Conservation (phyloP, 2,797 vertebrate species). For the Amblyraja radiata region DNA sequence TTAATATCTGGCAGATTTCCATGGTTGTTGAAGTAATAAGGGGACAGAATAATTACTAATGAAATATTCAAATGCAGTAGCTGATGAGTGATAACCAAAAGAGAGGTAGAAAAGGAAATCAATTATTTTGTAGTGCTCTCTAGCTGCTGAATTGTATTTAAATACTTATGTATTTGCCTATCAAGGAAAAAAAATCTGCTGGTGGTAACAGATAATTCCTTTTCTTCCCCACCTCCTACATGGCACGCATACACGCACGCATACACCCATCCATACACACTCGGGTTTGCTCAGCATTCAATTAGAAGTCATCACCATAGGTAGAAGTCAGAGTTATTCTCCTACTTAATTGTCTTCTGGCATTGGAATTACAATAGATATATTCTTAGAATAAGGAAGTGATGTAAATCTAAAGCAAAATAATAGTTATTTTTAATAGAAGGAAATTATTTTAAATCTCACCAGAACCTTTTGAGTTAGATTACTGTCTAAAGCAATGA, state of each 20-base stretch:
- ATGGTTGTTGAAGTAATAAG: neutral
- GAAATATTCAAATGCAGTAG: neutral
- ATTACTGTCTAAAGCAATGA: neutral
- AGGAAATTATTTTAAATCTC: neutral
- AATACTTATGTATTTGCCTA: neutral
- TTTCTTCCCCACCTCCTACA: neutral
- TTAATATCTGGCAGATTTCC: neutral
- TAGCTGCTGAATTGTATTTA: neutral
- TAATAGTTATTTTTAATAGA: neutral
- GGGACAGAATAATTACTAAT: neutral
- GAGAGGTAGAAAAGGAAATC: neutral
- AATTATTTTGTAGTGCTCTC: neutral
- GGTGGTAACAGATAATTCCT: neutral
- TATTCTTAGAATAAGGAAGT: constrained; percentile 8
- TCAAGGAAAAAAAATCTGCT: neutral
- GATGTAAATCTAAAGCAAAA: neutral
- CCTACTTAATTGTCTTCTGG: neutral
- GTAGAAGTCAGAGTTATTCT: neutral
- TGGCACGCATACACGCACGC: neutral
- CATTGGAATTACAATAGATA: neutral
- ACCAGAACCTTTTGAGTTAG: neutral
- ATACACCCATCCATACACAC: neutral
- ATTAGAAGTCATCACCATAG: neutral
- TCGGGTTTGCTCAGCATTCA: neutral
- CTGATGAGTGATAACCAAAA: neutral